Evolutionary conservation across 2,888 invertebrate species (phyloP), one percentile per base, ranked within the genome.

Genomic region (Zaprionus obscuricornis): DNA sequence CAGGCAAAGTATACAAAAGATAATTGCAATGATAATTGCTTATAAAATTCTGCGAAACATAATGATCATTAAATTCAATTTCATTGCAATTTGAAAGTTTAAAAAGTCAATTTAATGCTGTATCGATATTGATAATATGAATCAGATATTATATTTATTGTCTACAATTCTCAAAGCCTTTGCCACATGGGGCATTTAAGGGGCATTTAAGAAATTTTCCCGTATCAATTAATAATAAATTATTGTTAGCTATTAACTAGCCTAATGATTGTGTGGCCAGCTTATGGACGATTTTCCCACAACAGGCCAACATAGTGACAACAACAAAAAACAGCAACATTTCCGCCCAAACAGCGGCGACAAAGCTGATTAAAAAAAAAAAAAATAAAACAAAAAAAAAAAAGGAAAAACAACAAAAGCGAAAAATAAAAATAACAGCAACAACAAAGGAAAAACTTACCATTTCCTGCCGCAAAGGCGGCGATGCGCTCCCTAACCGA

Each of bases 401-500:
- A n/a, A n/a, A 6, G 11, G 8, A 37, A 36, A 43, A 37, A 52
- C 43, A 24, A 26, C 26, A 8, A 36, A 60, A 46, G 29, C 50
- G 17, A 29, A 51, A 26, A 40, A 46, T 18, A 3, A 37, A 16
- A 24, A 34, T 3, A 17, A 39, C 24, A 43, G 1, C 26, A 39
- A 51, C 31, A 56, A 29, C 8, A 39, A 31, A 45, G 27, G 18
- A 50, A 59, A 78, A 71, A 85, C 88, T 86, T 68, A 88, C 88
- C 88, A 86, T 84, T 88, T 83, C 87, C 88, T 79, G 88, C 86
- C 71, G 82, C 87, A 75, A 86, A 87, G 54, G 88, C 88, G 50
- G 88, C 88, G 70, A 88, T 88, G 66, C 88, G 88, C 75, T 88
- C 88, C 66, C 84, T 88, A 60, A 88, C 87, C 50, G 88, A 79